Base-by-base conservation (phyloP, 1,140 invertebrate genomes). In the Cephus cinctus region DNA sequence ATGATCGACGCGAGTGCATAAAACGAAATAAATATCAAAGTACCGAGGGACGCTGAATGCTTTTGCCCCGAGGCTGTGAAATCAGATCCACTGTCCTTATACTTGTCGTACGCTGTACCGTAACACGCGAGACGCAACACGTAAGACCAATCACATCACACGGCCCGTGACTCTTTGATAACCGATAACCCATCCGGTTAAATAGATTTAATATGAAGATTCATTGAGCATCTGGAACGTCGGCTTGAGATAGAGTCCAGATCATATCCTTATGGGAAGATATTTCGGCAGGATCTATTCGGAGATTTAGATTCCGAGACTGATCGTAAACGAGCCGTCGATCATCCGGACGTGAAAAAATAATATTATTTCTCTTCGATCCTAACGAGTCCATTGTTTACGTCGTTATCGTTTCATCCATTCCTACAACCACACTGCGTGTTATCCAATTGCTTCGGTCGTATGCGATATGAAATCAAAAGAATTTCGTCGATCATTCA, bases 61-160 rank as follows among this genome's bases (percentile, higher is more conserved):
- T 4, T 36, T 36, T 36, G 8, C 8, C 34, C 34, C 34, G 34
- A 36, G 14, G 34, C 8, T 15, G 34, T 36, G 34, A 36, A 36
- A 36, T 36, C 34, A 36, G 34, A 36, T 36, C 34, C 19, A 36
- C 4, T 36, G 9, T 36, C 34, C 34, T 12, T 36, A 8, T 36
- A 12, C n/a, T 18, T 15, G 9, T 36, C 34, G 11, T 3, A 36
- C 8, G 34, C 15, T 9, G 9, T 8, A 9, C 9, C 8, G 27
- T 30, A 30, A 36, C 34, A 18, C 8, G 9, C 15, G 34, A 4
- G 16, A 36, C 34, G 14, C 6, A 36, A 15, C 34, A 36, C 14
- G 34, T 12, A 36, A 15, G 14, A 36, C 34, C 14, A 18, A 11
- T 36, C 34, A 2, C 5, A 6, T 8, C 12, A 14, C 34, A 18